A percentile compares a stretch with the other conserved stretches of the same genome.
phyloP scores from a whole-genome alignment of 2,888 invertebrate genomes.

The Mythimna impura region DNA sequence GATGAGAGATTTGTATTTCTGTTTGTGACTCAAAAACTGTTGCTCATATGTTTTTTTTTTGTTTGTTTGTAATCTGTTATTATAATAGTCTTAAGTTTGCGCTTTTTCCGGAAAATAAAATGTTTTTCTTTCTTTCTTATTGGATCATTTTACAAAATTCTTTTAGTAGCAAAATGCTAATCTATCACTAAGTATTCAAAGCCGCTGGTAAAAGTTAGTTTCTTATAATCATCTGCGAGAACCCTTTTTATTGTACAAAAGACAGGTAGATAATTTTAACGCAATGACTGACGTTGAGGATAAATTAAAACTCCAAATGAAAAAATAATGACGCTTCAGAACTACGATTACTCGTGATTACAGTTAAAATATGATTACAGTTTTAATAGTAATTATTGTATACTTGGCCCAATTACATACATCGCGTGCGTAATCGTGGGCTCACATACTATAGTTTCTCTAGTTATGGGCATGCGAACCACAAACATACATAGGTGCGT shows the following conservation, averaged over 20 bases:
- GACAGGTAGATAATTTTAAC: not conserved
- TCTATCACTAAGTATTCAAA: too few relatives aligned
- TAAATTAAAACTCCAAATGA: slow-evolving; percentile 21
- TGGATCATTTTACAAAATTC: too few relatives aligned
- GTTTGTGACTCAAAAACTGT: too few relatives aligned
- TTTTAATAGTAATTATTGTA: slow-evolving; percentile 57
- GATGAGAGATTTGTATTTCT: too few relatives aligned
- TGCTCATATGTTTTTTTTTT: too few relatives aligned
- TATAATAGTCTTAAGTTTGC: too few relatives aligned
- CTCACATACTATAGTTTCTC: slow-evolving; percentile 36
- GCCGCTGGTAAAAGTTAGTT: too few relatives aligned
- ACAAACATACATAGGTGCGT: not conserved
- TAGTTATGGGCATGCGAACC: slow-evolving; percentile 32
- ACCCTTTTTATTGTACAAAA: not conserved
- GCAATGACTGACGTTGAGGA: not conserved
- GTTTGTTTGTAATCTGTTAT: too few relatives aligned
- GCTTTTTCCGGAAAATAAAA: too few relatives aligned
- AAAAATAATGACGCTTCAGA: slow-evolving; percentile 37
- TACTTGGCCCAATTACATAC: slow-evolving; percentile 59
- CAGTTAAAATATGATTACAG: slow-evolving; percentile 40
- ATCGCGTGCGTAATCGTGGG: slow-evolving; percentile 51
- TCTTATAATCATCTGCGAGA: too few relatives aligned
- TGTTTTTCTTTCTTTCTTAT: too few relatives aligned
- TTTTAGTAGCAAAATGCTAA: too few relatives aligned
- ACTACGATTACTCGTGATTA: slow-evolving; percentile 45